Evolutionary conservation across 37 sponge, comb jelly and placozoan species (phyloP), one percentile per base, ranked within the genome.

Genomic region (Beroe ovata): DNA sequence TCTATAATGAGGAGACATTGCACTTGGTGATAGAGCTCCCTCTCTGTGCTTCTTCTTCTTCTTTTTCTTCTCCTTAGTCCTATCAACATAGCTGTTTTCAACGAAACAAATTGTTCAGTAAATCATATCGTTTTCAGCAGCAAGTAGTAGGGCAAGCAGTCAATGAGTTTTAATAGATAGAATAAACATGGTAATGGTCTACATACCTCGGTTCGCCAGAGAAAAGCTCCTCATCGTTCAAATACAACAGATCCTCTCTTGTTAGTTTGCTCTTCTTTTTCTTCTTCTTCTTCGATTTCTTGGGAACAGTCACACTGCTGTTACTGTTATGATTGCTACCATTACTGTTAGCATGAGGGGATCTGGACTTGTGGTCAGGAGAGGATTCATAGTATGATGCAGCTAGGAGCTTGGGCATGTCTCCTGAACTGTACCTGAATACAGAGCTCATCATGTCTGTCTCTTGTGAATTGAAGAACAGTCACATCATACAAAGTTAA

Each of bases 271-370:
- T 40, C 21, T 77, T 77, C 54, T 77, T 77, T 4, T 77, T 30
- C 47, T 77, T 77, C 33, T 77, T 77, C 84, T 77, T 77, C 33
- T 77, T 77, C 1, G 6, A 8, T 54, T 77, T 77, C 28, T 77
- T 77, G 25, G 26, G 22, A 1, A 42, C 29, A 2, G 22, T n/a
- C 22, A n/a, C 21, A 16, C 21, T 25, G 63, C 20, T 25, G 63
- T 62, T 47, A n/a, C n/a, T n/a, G n/a, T n/a, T n/a, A n/a, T n/a
- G n/a, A n/a, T n/a, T n/a, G n/a, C n/a, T n/a, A n/a, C n/a, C n/a
- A 47, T 47, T 47, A 16, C 32, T 29, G 69, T 18, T 66, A 16
- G 69, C 29, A 18, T 66, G 69, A 14, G 69, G 69, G 8, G 84
- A 77, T 2, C 36, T 6, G 35, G 71, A 35, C 3, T 11, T 35